phyloP scores from a whole-genome alignment of 2,888 invertebrate genomes.

The Parnassius orleans region DNA sequence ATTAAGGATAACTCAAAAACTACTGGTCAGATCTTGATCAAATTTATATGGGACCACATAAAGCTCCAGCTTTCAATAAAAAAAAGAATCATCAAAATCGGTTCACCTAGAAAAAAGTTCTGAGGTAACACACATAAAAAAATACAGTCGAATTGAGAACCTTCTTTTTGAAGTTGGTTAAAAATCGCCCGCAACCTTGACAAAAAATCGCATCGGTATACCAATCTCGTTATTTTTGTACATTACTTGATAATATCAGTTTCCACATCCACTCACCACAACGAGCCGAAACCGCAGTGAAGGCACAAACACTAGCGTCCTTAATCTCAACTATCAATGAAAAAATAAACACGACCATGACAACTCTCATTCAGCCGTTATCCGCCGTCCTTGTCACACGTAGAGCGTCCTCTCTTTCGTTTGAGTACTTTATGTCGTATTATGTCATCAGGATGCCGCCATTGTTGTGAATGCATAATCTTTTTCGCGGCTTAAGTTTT shows the following conservation, averaged over 20 bases:
- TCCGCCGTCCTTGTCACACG: constrained; percentile 31
- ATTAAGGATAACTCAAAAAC: too few relatives aligned
- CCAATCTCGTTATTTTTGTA: not conserved
- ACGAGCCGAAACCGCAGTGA: constrained; percentile 21
- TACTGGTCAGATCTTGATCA: too few relatives aligned
- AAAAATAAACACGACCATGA: constrained; percentile 30
- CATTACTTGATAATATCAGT: not conserved
- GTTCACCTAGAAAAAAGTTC: too few relatives aligned
- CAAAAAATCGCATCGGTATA: too few relatives aligned
- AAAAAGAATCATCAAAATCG: too few relatives aligned
- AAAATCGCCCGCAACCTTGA: not conserved
- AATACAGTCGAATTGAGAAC: too few relatives aligned
- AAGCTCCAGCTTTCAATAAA: too few relatives aligned
- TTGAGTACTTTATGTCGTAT: constrained; percentile 10
- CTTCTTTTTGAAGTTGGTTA: too few relatives aligned
- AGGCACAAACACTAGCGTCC: not conserved
- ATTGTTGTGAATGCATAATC: constrained; percentile 21
- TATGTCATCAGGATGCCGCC: constrained; percentile 30
- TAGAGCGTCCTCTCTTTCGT: constrained; percentile 28
- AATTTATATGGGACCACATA: too few relatives aligned
- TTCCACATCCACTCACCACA: constrained; percentile 1
- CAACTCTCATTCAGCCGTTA: constrained; percentile 37
- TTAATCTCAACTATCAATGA: constrained; percentile 12
- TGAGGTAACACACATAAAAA: too few relatives aligned
- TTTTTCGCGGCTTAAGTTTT: constrained; percentile 21